These are phyloP conservation scores for Acanthopagrus latus DNA, from an alignment of 2,797 vertebrate genomes.

Conservation along the genomic window DNA sequence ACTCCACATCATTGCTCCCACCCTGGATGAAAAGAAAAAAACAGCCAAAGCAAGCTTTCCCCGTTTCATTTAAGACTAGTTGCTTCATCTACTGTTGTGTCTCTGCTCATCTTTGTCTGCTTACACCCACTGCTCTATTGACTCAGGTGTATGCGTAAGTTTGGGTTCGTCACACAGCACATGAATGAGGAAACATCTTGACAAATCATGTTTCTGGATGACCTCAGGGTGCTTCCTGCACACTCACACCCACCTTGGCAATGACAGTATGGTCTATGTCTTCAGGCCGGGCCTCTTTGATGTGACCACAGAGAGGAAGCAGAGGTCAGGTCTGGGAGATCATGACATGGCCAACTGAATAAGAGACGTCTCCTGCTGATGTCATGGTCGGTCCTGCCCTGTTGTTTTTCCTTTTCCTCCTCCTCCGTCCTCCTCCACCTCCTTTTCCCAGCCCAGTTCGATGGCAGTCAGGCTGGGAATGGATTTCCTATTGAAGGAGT, in stretches of 20 bases:
- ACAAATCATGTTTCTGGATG: conserved; percentile 42
- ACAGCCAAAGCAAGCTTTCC: conserved; percentile 8
- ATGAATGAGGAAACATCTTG: conserved; percentile 62
- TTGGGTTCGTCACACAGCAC: conserved; percentile 17
- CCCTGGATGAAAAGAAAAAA: conserved; percentile 19
- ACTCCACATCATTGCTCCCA: conserved; percentile 30
- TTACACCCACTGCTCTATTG: conserved; percentile 58
- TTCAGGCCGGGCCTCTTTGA: conserved; percentile 40
- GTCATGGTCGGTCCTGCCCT: conserved; percentile 41
- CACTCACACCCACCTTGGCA: conserved; percentile 43
- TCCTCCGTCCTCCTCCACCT: not conserved
- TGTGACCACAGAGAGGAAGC: conserved; percentile 65
- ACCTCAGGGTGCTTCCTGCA: conserved; percentile 56
- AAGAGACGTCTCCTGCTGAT: conserved; percentile 59
- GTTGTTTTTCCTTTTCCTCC: conserved; percentile 36
- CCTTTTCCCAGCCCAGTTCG: not conserved
- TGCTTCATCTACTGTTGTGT: conserved; percentile 58
- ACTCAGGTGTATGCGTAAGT: conserved; percentile 65
- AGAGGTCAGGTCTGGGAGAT: conserved; percentile 62
- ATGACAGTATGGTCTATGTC: conserved; percentile 46
- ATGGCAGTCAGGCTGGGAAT: conserved; percentile 25
- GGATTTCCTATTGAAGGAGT: conserved; percentile 21
- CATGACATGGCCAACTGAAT: conserved; percentile 42
- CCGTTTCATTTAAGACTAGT: not conserved
- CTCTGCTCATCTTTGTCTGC: conserved; percentile 47